A percentile compares a stretch with the other conserved stretches of the same genome.
phyloP scores from a whole-genome alignment of 2,888 invertebrate species.

The Tachina fera region DNA sequence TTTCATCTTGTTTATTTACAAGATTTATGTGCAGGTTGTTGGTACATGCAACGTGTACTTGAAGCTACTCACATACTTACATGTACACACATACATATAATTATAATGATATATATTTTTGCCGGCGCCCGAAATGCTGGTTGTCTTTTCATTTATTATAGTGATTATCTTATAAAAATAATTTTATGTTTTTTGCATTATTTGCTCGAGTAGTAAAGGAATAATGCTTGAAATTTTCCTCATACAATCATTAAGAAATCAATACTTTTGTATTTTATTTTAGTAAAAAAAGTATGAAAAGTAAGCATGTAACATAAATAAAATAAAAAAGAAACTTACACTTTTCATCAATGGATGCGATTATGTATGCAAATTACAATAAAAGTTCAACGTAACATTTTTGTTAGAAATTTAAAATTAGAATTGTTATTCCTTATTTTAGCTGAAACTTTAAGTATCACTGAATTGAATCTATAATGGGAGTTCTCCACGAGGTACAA shows the following conservation, averaged over 20 bases:
- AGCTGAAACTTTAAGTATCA: no score
- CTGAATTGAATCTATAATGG: no score
- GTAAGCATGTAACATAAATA: not conserved
- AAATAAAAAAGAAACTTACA: not conserved
- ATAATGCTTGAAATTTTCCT: not conserved
- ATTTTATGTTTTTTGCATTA: not conserved
- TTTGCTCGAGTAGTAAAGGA: constrained; percentile 8
- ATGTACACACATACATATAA: no score
- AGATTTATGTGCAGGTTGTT: not conserved
- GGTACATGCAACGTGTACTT: not conserved
- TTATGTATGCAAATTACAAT: not conserved
- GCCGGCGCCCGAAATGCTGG: constrained; percentile 19
- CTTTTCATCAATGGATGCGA: not conserved
- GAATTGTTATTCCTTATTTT: no score
- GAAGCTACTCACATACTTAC: not conserved
- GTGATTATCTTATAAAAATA: not conserved
- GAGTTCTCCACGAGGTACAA: no score
- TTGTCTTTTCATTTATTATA: constrained; percentile 9
- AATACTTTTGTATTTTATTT: not conserved
- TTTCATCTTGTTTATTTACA: constrained; percentile 13
- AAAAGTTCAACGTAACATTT: not conserved
- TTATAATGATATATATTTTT: constrained; percentile 19
- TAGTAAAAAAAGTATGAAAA: not conserved
- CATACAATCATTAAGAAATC: not conserved
- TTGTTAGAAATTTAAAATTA: no score